Evolutionary conservation across 2,888 invertebrate species (phyloP).

Genomic region (Trachelus stipa): DNA sequence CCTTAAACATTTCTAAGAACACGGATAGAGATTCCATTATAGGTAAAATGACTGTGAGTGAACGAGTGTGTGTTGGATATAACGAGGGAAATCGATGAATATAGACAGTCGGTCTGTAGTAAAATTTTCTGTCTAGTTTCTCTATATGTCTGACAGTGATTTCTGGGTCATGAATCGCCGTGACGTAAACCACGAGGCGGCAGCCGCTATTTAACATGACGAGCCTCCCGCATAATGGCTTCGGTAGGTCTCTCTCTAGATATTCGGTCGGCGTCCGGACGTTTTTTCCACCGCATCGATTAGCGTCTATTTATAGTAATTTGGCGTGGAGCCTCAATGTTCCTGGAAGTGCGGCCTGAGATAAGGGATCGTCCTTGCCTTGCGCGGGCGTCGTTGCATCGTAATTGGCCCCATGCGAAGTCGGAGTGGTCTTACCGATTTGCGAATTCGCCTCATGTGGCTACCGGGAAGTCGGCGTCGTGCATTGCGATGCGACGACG

Average conservation of each 20-base stretch:
- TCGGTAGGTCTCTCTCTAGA: background rate
- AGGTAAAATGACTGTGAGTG: background rate
- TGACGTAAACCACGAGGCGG: background rate
- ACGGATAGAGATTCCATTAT: background rate
- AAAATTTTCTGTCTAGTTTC: background rate
- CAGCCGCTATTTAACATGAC: background rate
- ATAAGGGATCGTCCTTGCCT: conserved; percentile 64
- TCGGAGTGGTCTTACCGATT: conserved; percentile 41
- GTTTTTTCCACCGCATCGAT: conserved; percentile 57
- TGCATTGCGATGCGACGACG: conserved; percentile 53
- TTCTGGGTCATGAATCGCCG: background rate
- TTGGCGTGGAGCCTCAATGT: conserved; percentile 54
- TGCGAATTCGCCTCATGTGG: conserved; percentile 62
- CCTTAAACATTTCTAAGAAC: background rate
- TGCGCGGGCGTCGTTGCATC: conserved; percentile 39
- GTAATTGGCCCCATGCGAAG: conserved; percentile 35
- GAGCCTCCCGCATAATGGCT: background rate
- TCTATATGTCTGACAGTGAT: background rate
- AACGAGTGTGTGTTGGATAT: background rate
- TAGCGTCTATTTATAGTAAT: conserved; percentile 62
- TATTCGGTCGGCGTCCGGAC: conserved; percentile 11
- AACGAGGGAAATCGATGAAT: background rate
- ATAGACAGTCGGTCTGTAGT: background rate
- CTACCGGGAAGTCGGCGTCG: conserved; percentile 62
- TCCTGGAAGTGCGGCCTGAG: conserved; percentile 51